Evolutionary conservation across 2,113 vertebrate genomes (phyloP).

Genomic region (human): DNA sequence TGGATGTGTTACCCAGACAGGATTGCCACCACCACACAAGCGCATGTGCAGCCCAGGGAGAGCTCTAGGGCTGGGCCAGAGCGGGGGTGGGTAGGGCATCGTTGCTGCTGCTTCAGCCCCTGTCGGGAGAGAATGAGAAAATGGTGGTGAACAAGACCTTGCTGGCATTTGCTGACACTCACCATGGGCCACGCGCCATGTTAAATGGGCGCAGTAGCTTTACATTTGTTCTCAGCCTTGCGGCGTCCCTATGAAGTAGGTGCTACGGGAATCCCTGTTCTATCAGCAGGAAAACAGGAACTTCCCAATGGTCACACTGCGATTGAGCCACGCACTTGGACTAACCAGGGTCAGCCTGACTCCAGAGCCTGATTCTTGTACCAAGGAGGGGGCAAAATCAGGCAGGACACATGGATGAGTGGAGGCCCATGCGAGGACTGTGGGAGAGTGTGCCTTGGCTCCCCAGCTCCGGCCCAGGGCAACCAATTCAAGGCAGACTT

Average conservation of each 20-base stretch:
- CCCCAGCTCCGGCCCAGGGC: background rate
- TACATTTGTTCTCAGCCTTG: background rate
- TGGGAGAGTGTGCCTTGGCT: background rate
- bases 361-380: background rate
- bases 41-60: background rate
- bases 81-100: background rate
- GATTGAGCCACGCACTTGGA: background rate
- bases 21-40: fast-evolving
- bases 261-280: background rate
- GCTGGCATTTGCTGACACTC: too few relatives aligned
- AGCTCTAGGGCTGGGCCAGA: background rate
- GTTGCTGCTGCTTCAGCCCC: background rate
- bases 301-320: background rate
- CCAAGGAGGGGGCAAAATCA: background rate
- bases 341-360: background rate
- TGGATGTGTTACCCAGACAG: background rate
- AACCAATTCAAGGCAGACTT: background rate
- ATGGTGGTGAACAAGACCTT: background rate
- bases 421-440: background rate
- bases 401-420: fast-evolving
- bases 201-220: background rate
- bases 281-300: background rate
- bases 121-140: background rate
- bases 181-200: background rate
- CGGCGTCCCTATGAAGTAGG: background rate